phyloP scores from a whole-genome alignment of 1,140 invertebrate species.

The Himalopsyche phryganea region DNA sequence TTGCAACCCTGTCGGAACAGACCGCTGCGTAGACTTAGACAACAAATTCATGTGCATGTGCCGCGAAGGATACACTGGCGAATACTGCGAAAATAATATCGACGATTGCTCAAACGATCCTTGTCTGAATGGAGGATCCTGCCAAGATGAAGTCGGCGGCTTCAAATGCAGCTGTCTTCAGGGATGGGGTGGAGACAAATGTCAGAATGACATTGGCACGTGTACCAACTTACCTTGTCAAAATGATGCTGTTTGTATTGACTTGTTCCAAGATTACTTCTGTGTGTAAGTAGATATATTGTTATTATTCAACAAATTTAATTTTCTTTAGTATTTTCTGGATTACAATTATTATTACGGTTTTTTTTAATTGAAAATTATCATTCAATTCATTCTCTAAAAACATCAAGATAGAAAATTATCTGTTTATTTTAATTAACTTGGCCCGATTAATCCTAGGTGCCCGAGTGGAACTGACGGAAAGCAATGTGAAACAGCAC shows the following conservation, averaged over 20 bases:
- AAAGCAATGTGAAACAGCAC: slow-evolving; percentile 92
- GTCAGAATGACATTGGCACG: slow-evolving; percentile 83
- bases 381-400: slow-evolving; percentile 1
- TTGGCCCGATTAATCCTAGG: too few relatives aligned
- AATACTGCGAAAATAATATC: slow-evolving; percentile 75
- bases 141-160: slow-evolving; percentile 78
- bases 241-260: slow-evolving; percentile 89
- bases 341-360: background rate
- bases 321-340: background rate
- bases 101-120: slow-evolving; percentile 87
- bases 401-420: too few relatives aligned
- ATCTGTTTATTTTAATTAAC: too few relatives aligned
- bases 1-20: slow-evolving; percentile 84
- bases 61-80: slow-evolving; percentile 83
- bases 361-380: background rate
- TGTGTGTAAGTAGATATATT: slow-evolving; percentile 84
- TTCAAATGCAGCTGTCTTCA: slow-evolving; percentile 81
- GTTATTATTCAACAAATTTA: too few relatives aligned
- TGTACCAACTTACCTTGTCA: slow-evolving; percentile 84
- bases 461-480: slow-evolving; percentile 91
- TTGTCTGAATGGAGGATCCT: slow-evolving; percentile 86
- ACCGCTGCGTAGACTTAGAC: slow-evolving; percentile 82
- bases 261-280: slow-evolving; percentile 93
- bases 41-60: slow-evolving; percentile 90
- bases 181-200: slow-evolving; percentile 86